phyloP scores from a whole-genome alignment of 2,113 vertebrate genomes.

The Macroglossus sobrinus region DNA sequence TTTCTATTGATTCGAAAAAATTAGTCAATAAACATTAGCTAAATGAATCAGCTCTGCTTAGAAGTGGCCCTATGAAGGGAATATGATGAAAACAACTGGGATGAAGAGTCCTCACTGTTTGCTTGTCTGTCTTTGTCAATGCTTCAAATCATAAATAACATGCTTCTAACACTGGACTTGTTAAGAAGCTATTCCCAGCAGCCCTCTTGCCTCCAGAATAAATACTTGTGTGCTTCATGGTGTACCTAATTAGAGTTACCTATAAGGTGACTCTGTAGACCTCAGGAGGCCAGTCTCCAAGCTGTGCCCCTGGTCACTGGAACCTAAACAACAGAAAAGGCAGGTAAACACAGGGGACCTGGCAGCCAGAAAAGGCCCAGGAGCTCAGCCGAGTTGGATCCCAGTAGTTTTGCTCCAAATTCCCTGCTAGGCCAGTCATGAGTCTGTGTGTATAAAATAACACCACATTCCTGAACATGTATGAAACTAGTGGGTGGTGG shows the following conservation, averaged over 20 bases:
- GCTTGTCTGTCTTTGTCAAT: not conserved
- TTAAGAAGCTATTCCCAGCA: constrained; percentile 42
- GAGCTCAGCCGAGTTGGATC: constrained; percentile 2
- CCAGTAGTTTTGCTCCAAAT: constrained; percentile 12
- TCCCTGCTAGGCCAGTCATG: not conserved
- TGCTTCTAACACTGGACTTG: not conserved
- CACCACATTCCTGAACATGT: not conserved
- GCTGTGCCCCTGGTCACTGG: constrained; percentile 50
- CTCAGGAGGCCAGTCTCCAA: constrained; percentile 34
- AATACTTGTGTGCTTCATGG: constrained; percentile 25
- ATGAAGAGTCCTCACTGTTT: not conserved
- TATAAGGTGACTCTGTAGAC: not conserved
- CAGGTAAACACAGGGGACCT: not conserved
- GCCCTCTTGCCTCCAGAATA: constrained; percentile 46
- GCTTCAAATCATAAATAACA: not conserved
- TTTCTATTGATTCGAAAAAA: not conserved
- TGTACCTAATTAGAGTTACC: constrained; percentile 59
- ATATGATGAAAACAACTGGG: not conserved
- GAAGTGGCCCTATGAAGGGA: not conserved
- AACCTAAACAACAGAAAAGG: constrained; percentile 40
- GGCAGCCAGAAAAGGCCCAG: not conserved
- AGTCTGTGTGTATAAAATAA: not conserved
- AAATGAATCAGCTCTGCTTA: not conserved
- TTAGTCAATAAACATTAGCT: not conserved
- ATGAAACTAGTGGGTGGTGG: not conserved